Evolutionary conservation across 2,797 vertebrate genomes (phyloP).

Genomic region (Peromyscus aztecus): DNA sequence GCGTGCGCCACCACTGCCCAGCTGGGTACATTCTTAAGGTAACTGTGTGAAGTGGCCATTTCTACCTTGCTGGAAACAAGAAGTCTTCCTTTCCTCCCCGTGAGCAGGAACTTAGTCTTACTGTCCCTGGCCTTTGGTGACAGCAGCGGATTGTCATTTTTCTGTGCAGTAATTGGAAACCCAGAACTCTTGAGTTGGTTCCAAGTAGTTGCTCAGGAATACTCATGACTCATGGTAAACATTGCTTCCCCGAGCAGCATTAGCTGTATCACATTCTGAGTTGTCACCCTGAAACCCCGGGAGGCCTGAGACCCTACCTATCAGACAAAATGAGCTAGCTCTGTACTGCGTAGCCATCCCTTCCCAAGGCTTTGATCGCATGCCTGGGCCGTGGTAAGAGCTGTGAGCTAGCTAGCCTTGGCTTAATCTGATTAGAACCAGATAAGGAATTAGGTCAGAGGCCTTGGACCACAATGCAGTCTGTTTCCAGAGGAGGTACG

Average conservation of each 20-base stretch:
- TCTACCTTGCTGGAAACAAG: constrained; percentile 10
- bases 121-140: constrained; percentile 45
- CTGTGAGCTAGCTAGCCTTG: neutral
- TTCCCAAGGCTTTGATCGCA: neutral
- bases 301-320: neutral
- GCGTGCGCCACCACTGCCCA: too few relatives aligned
- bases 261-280: neutral
- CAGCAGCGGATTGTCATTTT: neutral
- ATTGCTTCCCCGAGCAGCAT: neutral
- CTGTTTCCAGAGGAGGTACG: constrained; percentile 43
- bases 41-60: neutral
- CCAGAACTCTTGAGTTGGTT: neutral
- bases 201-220: neutral
- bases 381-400: neutral
- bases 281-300: neutral
- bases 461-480: constrained; percentile 50
- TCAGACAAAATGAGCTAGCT: neutral
- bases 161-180: neutral
- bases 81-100: neutral
- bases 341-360: neutral
- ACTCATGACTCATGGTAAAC: neutral
- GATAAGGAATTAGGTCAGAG: constrained; percentile 81
- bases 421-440: constrained; percentile 78
- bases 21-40: neutral
- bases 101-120: neutral